Evolutionary conservation across 2,888 invertebrate species (phyloP).

Genomic region (Coelopa pilipes): DNA sequence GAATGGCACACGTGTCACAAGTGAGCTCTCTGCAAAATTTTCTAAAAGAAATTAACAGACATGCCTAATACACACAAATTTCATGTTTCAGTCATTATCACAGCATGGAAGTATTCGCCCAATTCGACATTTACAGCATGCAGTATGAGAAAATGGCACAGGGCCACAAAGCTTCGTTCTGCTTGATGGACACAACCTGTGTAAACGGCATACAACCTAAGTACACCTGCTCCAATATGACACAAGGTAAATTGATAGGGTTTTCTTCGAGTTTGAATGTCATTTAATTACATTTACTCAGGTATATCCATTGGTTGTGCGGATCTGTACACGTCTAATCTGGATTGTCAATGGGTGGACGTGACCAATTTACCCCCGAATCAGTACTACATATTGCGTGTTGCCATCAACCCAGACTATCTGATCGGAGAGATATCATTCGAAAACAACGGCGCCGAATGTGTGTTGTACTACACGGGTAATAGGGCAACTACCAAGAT

Average conservation of each 20-base stretch:
- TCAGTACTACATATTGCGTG: constrained; percentile 52
- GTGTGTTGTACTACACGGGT: constrained; percentile 55
- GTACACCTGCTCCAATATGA: constrained; percentile 56
- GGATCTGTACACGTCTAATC: constrained; percentile 52
- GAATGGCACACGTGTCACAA: constrained; percentile 59
- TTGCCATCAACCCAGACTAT: constrained; percentile 59
- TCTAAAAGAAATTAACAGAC: not conserved
- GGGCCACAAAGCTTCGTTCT: constrained; percentile 61
- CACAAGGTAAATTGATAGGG: constrained; percentile 50
- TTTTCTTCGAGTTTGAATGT: not conserved
- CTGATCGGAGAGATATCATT: constrained; percentile 56
- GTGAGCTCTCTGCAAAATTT: not conserved
- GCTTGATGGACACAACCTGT: constrained; percentile 56
- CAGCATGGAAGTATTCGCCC: constrained; percentile 60
- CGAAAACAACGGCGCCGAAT: constrained; percentile 61
- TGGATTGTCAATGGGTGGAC: constrained; percentile 63
- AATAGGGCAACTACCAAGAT: constrained; percentile 50
- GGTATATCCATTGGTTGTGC: constrained; percentile 58
- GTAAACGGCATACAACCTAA: constrained; percentile 47
- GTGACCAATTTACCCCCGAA: constrained; percentile 56
- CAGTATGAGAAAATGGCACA: constrained; percentile 55
- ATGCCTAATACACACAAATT: not conserved
- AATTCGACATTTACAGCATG: constrained; percentile 56
- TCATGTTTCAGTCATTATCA: constrained; percentile 51
- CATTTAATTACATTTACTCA: constrained; percentile 30